These are phyloP conservation scores for Poecilobothrus nobilitatus DNA, from an alignment of 2,888 invertebrate genomes.

Conservation along the genomic window DNA sequence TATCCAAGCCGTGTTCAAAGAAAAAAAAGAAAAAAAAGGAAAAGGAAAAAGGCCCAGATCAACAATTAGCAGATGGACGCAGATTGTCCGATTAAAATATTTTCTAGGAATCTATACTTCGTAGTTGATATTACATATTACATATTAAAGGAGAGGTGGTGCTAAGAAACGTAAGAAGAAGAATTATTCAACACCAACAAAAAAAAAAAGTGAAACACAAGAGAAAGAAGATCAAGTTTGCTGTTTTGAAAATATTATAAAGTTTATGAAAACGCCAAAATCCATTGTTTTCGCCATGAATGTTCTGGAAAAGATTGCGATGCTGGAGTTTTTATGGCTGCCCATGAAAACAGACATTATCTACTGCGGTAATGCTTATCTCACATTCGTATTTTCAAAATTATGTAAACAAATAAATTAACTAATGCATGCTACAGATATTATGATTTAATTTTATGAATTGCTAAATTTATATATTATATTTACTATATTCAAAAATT, in stretches of 20 bases:
- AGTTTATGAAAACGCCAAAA: slow-evolving; percentile 99
- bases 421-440: slow-evolving; percentile 22
- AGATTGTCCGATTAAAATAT: slow-evolving; percentile 92
- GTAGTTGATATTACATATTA: slow-evolving; percentile 76
- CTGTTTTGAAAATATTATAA: slow-evolving; percentile 74
- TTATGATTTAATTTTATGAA: not conserved
- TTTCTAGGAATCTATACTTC: slow-evolving; percentile 88
- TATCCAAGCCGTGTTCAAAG: slow-evolving; percentile 89
- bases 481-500: too few relatives aligned
- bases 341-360: slow-evolving; percentile 98
- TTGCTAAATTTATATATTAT: too few relatives aligned
- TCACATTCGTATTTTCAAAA: slow-evolving; percentile 91
- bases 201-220: slow-evolving; percentile 99
- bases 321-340: slow-evolving; percentile 99
- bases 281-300: slow-evolving; percentile 90
- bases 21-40: too few relatives aligned
- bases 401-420: slow-evolving; percentile 71
- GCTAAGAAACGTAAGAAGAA: slow-evolving; percentile 99
- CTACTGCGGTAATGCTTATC: slow-evolving; percentile 98
- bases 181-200: slow-evolving; percentile 99
- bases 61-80: slow-evolving; percentile 90
- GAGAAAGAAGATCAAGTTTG: slow-evolving; percentile 99
- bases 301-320: slow-evolving; percentile 96
- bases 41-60: slow-evolving; percentile 83
- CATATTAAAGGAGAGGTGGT: too few relatives aligned